These are phyloP conservation scores for Himalopsyche phryganea DNA, from an alignment of 1,140 invertebrate genomes.

Conservation along the genomic window DNA sequence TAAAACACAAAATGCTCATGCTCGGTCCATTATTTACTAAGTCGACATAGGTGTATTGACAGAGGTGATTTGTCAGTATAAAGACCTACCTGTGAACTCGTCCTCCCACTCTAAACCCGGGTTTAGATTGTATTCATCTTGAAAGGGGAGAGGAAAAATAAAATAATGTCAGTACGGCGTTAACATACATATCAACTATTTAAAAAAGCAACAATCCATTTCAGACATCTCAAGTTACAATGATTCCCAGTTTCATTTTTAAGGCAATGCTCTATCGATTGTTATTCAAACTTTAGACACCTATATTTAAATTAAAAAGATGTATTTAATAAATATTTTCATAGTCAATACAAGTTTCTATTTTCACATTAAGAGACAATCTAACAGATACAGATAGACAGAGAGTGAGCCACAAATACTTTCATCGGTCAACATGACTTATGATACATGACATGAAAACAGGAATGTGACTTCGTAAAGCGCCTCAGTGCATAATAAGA, in stretches of 20 bases:
- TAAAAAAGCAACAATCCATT: conserved; percentile 25
- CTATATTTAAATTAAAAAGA: too few species aligned
- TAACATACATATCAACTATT: conserved; percentile 34
- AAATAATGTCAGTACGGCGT: conserved; percentile 57
- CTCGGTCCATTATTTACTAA: too few species aligned
- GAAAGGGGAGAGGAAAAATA: conserved; percentile 76
- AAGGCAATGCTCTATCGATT: conserved; percentile 1
- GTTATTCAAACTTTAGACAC: too few species aligned
- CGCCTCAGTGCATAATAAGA: background rate
- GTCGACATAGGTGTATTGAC: too few species aligned
- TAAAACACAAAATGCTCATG: too few species aligned
- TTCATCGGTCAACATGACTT: background rate
- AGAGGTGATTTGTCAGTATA: conserved; percentile 21
- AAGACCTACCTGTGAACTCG: conserved; percentile 97
- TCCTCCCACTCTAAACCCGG: conserved; percentile 99
- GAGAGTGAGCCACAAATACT: background rate
- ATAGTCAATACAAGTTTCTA: conserved; percentile 1
- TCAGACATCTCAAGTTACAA: conserved; percentile 25
- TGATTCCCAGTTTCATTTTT: conserved; percentile 31
- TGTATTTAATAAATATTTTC: background rate
- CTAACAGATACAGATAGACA: too few species aligned
- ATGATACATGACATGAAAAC: too few species aligned
- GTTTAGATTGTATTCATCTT: conserved; percentile 98
- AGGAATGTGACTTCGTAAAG: background rate
- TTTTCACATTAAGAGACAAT: background rate